phyloP scores from a whole-genome alignment of 2,888 invertebrate genomes.

The Sepioteuthis lessoniana region DNA sequence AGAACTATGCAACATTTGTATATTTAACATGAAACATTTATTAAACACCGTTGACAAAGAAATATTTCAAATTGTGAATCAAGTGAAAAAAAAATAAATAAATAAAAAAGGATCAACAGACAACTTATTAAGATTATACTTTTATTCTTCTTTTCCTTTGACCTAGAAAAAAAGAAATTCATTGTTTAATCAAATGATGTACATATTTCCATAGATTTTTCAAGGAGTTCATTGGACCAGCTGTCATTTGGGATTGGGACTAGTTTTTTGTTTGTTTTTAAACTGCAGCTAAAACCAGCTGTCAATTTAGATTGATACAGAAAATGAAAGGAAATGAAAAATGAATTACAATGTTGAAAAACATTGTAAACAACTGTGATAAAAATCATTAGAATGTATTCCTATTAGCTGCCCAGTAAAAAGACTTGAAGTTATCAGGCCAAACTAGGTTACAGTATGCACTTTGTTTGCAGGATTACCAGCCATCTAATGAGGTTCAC shows the following conservation, averaged over 20 bases:
- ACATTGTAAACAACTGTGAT: not conserved
- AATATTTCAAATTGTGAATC: too few relatives aligned
- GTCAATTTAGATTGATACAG: conserved; percentile 6
- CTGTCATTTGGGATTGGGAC: not conserved
- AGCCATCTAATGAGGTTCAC: not conserved
- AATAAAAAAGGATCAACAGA: not conserved
- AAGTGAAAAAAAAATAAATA: too few relatives aligned
- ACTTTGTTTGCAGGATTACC: not conserved
- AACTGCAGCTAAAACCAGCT: conserved; percentile 10
- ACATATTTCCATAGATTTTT: conserved; percentile 13
- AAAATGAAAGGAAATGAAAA: conserved; percentile 18
- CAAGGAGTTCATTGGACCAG: conserved; percentile 16
- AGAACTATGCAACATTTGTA: too few relatives aligned
- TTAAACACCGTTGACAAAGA: too few relatives aligned
- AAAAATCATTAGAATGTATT: conserved; percentile 12
- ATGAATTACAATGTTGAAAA: not conserved
- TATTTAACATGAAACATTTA: too few relatives aligned
- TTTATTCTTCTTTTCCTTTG: not conserved
- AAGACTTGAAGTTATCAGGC: not conserved
- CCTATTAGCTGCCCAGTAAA: conserved; percentile 23
- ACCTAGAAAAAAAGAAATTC: not conserved
- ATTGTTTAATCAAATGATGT: conserved; percentile 8
- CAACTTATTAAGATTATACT: not conserved
- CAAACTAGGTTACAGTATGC: conserved; percentile 2
- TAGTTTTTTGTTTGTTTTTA: not conserved